These are phyloP conservation scores for Lepilemur septentrionalis DNA, from an alignment of 2,797 vertebrate genomes.

Conservation along the genomic window DNA sequence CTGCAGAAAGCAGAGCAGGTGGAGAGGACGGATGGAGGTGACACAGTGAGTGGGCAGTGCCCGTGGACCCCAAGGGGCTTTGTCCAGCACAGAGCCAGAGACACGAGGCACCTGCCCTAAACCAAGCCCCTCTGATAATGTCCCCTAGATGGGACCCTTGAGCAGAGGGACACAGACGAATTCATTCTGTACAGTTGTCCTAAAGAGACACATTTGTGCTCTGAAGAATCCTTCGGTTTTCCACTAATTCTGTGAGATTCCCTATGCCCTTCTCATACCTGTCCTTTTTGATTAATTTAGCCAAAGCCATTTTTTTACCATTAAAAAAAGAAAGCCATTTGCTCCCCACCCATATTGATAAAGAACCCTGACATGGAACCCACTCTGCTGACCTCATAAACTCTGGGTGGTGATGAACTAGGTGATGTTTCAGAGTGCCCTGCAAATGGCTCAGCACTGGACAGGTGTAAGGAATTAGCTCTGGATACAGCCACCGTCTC, in stretches of 20 bases:
- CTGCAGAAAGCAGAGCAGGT: background rate
- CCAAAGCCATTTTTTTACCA: background rate
- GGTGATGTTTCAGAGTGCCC: background rate
- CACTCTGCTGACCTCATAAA: background rate
- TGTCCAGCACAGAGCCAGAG: background rate
- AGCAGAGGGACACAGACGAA: background rate
- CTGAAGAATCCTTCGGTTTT: background rate
- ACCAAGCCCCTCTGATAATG: background rate
- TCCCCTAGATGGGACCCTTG: background rate
- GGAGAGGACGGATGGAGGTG: background rate
- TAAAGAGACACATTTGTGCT: background rate
- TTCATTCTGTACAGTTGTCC: background rate
- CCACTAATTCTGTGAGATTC: background rate
- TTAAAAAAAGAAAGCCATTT: background rate
- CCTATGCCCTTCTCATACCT: no score
- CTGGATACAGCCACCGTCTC: background rate
- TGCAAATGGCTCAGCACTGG: background rate
- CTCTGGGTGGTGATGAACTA: background rate
- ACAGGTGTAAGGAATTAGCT: background rate
- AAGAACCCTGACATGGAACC: background rate
- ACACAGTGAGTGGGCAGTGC: background rate
- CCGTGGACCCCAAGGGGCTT: background rate
- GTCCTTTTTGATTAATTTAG: background rate
- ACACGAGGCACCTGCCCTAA: background rate
- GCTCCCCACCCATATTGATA: background rate